Percentiles rank a stretch among this genome's conserved stretches.
phyloP scores from a whole-genome alignment of 2,888 invertebrate species.

The Meta bourneti region DNA sequence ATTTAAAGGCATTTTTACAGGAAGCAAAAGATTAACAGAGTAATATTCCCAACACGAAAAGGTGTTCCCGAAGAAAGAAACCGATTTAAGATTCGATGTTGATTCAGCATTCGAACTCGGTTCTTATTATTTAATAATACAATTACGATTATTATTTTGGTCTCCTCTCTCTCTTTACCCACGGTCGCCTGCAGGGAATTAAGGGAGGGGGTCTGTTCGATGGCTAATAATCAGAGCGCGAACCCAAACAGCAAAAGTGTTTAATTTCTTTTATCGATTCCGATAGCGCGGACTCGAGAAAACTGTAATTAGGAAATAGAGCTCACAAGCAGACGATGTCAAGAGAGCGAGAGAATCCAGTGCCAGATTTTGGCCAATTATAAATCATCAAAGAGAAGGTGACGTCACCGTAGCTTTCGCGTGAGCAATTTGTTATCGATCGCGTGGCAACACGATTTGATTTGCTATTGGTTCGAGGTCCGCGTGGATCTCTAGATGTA shows the following conservation, averaged over 20 bases:
- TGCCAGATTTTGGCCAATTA: slow-evolving; percentile 77
- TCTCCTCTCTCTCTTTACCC: neutral
- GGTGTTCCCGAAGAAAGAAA: no score
- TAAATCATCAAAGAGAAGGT: slow-evolving; percentile 77
- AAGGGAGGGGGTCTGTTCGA: neutral
- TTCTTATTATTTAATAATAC: neutral
- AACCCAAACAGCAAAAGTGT: slow-evolving; percentile 12
- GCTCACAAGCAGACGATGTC: slow-evolving; percentile 65
- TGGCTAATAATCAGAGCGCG: neutral
- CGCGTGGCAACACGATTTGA: slow-evolving; percentile 76
- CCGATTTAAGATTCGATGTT: neutral
- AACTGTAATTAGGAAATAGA: slow-evolving; percentile 70
- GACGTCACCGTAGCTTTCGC: slow-evolving; percentile 76
- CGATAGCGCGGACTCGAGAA: slow-evolving; percentile 43
- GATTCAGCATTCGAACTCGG: neutral
- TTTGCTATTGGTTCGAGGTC: slow-evolving; percentile 76
- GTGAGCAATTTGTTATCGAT: slow-evolving; percentile 77
- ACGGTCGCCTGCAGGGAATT: neutral
- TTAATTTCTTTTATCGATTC: slow-evolving; percentile 47
- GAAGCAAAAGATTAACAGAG: no score
- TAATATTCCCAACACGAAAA: no score
- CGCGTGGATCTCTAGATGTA: slow-evolving; percentile 65
- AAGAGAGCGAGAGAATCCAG: slow-evolving; percentile 70
- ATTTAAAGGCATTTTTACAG: no score
- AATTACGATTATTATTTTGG: neutral